These are phyloP conservation scores for Brachynemurus nebulosus DNA, from an alignment of 2,888 invertebrate genomes.

Conservation along the genomic window DNA sequence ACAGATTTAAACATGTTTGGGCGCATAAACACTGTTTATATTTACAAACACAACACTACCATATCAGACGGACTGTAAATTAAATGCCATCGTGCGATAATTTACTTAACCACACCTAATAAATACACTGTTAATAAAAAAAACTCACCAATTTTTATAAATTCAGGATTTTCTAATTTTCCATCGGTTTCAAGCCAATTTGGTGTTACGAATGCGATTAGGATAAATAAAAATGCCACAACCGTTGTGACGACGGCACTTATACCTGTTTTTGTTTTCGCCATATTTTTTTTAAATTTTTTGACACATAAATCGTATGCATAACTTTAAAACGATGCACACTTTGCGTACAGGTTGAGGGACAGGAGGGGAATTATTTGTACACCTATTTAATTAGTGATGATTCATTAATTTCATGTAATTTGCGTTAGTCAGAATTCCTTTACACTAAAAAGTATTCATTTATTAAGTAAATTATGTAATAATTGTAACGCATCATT, in stretches of 20 bases:
- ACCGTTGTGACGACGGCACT: constrained; percentile 51
- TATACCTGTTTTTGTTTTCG: constrained; percentile 50
- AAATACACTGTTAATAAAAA: constrained; percentile 9
- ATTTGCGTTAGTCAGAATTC: no score
- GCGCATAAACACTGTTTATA: background rate
- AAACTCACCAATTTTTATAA: constrained; percentile 60
- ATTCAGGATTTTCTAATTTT: constrained; percentile 59
- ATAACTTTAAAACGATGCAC: no score
- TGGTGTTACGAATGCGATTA: constrained; percentile 74
- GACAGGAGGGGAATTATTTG: no score
- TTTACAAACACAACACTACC: background rate
- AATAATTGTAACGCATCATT: no score
- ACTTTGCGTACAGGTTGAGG: no score
- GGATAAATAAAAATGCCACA: constrained; percentile 52
- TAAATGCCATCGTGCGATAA: background rate
- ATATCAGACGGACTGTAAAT: background rate
- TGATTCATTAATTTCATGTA: no score
- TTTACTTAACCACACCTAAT: constrained; percentile 22
- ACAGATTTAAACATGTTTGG: background rate
- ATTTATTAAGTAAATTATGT: no score
- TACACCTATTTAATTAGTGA: no score
- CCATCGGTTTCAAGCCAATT: constrained; percentile 81
- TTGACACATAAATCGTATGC: no score
- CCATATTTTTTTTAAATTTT: no score
- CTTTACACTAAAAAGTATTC: no score